Evolutionary conservation across 2,797 vertebrate species (phyloP), one percentile per base, ranked within the genome.

Genomic region (Fistularia tabacaria): DNA sequence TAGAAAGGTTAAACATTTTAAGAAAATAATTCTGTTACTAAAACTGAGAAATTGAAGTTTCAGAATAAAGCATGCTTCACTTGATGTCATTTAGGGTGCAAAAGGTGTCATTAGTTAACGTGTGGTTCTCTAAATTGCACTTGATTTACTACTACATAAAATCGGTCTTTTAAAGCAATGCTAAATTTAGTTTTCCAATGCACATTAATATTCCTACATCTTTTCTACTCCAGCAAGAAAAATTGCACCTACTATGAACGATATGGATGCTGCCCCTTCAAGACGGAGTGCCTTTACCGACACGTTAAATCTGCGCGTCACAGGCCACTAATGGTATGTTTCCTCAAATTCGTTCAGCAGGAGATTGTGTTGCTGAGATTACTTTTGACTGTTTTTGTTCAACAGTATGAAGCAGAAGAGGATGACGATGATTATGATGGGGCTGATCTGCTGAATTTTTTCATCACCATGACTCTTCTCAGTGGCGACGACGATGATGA

Each of bases 201-300:
- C 12, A 0, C 9, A 14, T 59, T 7, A 54, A 25, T 3, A 7
- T 6, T 14, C 10, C 0, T 9, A 59, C 3, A 2, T 51, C 9
- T 60, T 12, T 56, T 41, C 62, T 3, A 3, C 57, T 67, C 39
- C 57, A 97, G 94, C 66, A 93, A 92, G 82, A 93, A 90, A 79
- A 86, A 64, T 13, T 98, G 96, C 80, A 83, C 60, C 53, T 94
- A 93, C 82, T 97, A 91, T 40, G 14, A 79, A 11, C 82, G 59
- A 50, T 82, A 73, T 0, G 87, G 93, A 54, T 78, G 14, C 68
- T 97, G 95, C 70, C 95, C 94, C 0, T 97, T 96, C 79, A 91
- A 90, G 66, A 87, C 89, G 0, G 93, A 95, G 58, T 96, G 94
- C 52, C 93, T 97, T 70, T 95, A 94, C 79, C 80, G 85, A 37